Percentiles rank a stretch among this genome's conserved stretches.
phyloP scores from a whole-genome alignment of 2,113 vertebrate genomes.

The Psilopsiagon aymara region DNA sequence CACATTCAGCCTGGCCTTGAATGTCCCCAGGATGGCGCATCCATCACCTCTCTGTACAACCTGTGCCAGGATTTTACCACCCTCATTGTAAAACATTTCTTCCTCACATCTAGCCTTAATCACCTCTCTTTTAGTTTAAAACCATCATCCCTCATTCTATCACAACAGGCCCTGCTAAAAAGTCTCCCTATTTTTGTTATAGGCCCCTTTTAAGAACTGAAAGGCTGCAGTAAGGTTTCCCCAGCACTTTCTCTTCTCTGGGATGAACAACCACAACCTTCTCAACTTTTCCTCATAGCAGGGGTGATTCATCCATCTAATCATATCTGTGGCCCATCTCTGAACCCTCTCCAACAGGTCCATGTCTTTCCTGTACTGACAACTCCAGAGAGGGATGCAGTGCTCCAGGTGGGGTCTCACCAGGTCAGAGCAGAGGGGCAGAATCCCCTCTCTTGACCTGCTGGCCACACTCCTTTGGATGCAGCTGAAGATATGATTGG shows the following conservation, averaged over 20 bases:
- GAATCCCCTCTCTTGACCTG: background rate
- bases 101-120: background rate
- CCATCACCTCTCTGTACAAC: background rate
- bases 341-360: background rate
- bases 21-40: background rate
- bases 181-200: background rate
- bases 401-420: background rate
- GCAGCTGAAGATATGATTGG: background rate
- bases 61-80: background rate
- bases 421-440: background rate
- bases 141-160: background rate
- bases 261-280: background rate
- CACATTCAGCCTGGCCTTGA: background rate
- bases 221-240: background rate
- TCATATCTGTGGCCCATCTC: background rate
- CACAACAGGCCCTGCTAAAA: background rate
- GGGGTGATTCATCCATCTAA: background rate
- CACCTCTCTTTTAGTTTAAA: background rate
- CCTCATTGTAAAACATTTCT: background rate
- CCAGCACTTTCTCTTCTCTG: background rate
- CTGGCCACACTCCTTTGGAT: background rate
- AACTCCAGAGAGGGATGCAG: background rate
- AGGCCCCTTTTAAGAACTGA: background rate
- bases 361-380: background rate
- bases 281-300: background rate